phyloP scores from a whole-genome alignment of 2,888 invertebrate species.

The Stenotaenia linearis region DNA sequence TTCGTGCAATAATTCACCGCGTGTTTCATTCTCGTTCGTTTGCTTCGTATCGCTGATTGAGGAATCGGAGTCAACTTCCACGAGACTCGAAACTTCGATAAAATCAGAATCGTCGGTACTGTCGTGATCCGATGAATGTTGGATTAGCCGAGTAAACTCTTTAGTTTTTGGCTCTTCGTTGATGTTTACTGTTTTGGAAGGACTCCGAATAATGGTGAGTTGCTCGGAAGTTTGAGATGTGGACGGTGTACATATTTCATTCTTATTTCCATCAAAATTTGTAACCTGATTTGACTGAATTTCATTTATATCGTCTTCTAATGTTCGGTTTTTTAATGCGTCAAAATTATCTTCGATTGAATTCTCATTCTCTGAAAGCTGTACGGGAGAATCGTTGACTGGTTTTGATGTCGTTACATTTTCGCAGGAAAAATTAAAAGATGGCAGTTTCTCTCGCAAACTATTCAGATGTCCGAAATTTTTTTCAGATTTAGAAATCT shows the following conservation, averaged over 20 bases:
- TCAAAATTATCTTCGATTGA: too few relatives aligned
- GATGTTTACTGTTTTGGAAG: too few relatives aligned
- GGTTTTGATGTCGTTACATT: background rate
- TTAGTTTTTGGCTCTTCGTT: too few relatives aligned
- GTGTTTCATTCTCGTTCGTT: background rate
- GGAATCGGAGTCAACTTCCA: background rate
- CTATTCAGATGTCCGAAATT: background rate
- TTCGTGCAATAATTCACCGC: background rate
- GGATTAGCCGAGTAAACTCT: too few relatives aligned
- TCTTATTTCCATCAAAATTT: too few relatives aligned
- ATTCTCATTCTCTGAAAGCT: too few relatives aligned
- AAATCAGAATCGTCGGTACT: constrained; percentile 29
- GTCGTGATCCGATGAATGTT: background rate
- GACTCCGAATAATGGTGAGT: too few relatives aligned
- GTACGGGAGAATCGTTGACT: background rate
- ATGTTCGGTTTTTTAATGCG: too few relatives aligned
- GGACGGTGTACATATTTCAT: too few relatives aligned
- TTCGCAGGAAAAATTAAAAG: background rate
- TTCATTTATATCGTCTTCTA: too few relatives aligned
- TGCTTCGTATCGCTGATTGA: background rate
- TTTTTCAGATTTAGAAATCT: background rate
- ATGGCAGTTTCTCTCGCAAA: background rate
- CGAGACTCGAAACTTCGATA: constrained; percentile 22
- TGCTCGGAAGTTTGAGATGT: too few relatives aligned
- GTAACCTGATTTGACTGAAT: too few relatives aligned